Evolutionary conservation across 2,888 invertebrate genomes (phyloP), one percentile per base, ranked within the genome.

Genomic region (Synanthedon tipuliformis): DNA sequence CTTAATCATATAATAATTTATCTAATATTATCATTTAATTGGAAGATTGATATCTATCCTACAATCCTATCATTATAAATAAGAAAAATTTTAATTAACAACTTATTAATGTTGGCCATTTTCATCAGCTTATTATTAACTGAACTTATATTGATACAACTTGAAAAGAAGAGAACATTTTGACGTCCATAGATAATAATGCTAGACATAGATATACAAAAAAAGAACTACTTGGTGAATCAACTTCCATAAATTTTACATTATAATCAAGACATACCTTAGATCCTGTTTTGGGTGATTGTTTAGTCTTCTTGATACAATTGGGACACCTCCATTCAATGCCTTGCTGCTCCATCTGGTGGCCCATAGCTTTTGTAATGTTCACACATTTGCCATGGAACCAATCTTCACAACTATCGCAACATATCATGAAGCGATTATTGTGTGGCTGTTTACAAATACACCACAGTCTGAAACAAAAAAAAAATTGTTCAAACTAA

Each of bases 371-470:
- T 86, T 95, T 93, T 16, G 96, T 96, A 49, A 98, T 94, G 64
- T 95, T 95, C 12, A 98, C 97, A 82, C 98, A 98, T 71, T 94
- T 95, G n/a, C 98, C 98, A 74, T 98, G 98, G 75, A 96, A 98
- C 98, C 98, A 98, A 73, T 98, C 97, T 73, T 96, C 95, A 75
- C 98, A 98, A 12, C 91, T 90, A 78, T 98, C 98, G 77, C 98
- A 98, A 76, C 96, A 96, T 66, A 98, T 98, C 98, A 98, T 98
- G 74, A 98, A 98, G 53, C 97, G 89, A 78, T 97, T 96, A 68
- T 97, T 96, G 75, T 97, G 97, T 0, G 98, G 98, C 71, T 96
- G 95, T 64, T 93, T 93, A 73, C 98, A 98, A 71, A 98, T 94
- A 77, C 98, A 98, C 97, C 98, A 98, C 52, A 97, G 84, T 72